Evolutionary conservation across 2,888 invertebrate genomes (phyloP), one percentile per base, ranked within the genome.

Genomic region (Petrolisthes manimaculis): DNA sequence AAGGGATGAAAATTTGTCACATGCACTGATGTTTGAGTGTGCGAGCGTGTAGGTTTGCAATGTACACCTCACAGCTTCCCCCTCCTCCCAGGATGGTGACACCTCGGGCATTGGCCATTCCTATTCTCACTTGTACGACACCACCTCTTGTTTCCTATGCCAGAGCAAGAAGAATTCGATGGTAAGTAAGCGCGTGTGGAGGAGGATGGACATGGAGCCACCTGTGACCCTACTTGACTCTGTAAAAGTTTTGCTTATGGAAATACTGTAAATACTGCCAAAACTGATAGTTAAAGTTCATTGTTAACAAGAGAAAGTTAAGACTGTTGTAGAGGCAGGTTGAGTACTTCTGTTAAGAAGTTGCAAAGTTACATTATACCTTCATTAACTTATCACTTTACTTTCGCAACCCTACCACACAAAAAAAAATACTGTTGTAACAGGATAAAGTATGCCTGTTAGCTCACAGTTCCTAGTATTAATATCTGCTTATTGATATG

Each of bases 71-170:
- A 88, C 81, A 84, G 79, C 79, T 80, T 55, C 75, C 71, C 71
- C 74, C 55, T 75, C 84, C 37, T 80, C 88, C 88, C 88, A 88
- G 88, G 88, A 88, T 81, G 84, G 84, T 81, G 88, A 88, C 61
- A 80, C 78, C 88, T 84, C 88, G 84, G 78, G 84, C 84, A 88
- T 84, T 88, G 86, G 90, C 81, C 89, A 89, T 86, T 90, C 90
- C 67, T 88, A 88, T 90, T 88, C 86, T 71, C 90, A 90, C 85
- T 90, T 90, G 83, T 90, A 90, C 90, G 90, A 90, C 90, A 90
- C 90, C 88, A 90, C 90, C 74, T 88, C 90, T 85, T 90, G 90
- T 84, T 90, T 90, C 82, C 79, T 90, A 85, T 90, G 90, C 88
- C 88, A 88, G 80, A 90, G 90, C 88, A 86, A 88, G 80, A 85